Evolutionary conservation across 2,113 vertebrate species (phyloP).

Genomic region (Vombatus ursinus): DNA sequence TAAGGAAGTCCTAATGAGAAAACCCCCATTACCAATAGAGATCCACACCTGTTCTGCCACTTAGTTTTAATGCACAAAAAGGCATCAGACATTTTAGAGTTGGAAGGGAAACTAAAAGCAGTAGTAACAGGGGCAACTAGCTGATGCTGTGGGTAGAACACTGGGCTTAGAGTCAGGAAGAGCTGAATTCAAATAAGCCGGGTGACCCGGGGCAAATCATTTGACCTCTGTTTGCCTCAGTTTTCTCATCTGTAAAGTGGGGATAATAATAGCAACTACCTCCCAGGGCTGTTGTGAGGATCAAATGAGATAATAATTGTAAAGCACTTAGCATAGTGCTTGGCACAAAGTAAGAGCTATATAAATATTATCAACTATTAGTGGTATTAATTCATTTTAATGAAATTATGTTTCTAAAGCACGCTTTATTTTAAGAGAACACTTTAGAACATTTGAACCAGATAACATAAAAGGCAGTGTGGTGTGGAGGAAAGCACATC

Average conservation of each 20-base stretch:
- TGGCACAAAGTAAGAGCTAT: background rate
- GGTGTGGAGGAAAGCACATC: background rate
- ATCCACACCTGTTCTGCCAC: background rate
- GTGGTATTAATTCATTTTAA: background rate
- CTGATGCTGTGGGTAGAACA: background rate
- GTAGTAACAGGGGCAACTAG: too few species aligned
- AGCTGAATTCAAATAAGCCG: background rate
- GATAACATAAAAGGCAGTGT: background rate
- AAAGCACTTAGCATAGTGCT: background rate
- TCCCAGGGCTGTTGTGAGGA: too few species aligned
- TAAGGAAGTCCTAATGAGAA: background rate
- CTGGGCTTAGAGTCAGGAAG: background rate
- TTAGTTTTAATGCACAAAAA: background rate
- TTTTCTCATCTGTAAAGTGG: too few species aligned
- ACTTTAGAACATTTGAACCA: background rate
- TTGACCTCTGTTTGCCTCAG: background rate
- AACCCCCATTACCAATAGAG: background rate
- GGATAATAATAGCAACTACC: background rate
- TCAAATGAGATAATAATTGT: background rate
- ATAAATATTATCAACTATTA: background rate
- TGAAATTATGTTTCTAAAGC: background rate
- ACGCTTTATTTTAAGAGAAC: conserved; percentile 29
- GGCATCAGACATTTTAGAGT: background rate
- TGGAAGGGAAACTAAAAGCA: background rate
- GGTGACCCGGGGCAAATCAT: background rate